Base-by-base conservation (phyloP, 1,140 invertebrate species). In the Temnothorax curvispinosus region DNA sequence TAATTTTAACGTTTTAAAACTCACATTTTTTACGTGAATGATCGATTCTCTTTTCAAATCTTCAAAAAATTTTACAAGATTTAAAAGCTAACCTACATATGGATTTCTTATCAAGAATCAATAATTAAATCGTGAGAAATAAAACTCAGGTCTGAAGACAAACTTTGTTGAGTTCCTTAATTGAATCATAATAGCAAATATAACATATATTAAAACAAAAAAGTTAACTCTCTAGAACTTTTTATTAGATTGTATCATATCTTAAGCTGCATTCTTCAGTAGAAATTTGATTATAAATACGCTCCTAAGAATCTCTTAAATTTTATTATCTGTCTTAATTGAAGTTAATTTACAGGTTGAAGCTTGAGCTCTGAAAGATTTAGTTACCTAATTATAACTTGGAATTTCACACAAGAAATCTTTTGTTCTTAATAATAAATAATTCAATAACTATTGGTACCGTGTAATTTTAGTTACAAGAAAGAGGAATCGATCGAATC, bases 301-400 rank as follows among this genome's bases (percentile, higher is more conserved):
- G 3, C 41, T 69, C 18, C 21, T 69, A 69, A 62, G 56, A 50
- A 84, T 27, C 38, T 41, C 65, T 38, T 47, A 74, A 74, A 60
- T 50, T 62, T 35, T 47, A 35, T 67, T 44, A 65, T 6, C 7
- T 41, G 11, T 44, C 38, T 35, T 71, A 44, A 72, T 74, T 50
- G 18, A 75, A 50, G 60, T 35, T 47, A 72, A 74, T 58, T 72
- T 74, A 32, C 15, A 60, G 13, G 74, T 60, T 47, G 41, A 74
- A 50, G 3, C 27, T 32, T n/a, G 27, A 60, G 27, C 35, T 21
- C 32, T 74, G 38, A 44, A 58, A 58, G 9, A 60, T 74, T 27
- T 35, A 82, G 13, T 74, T 74, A 50, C 7, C 32, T 35, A 27
- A 62, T 60, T 82, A 74, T 21, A 18, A 72, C 3, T 60, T 7